These are phyloP conservation scores for Orius laevigatus DNA, from an alignment of 1,140 invertebrate genomes.

Conservation along the genomic window DNA sequence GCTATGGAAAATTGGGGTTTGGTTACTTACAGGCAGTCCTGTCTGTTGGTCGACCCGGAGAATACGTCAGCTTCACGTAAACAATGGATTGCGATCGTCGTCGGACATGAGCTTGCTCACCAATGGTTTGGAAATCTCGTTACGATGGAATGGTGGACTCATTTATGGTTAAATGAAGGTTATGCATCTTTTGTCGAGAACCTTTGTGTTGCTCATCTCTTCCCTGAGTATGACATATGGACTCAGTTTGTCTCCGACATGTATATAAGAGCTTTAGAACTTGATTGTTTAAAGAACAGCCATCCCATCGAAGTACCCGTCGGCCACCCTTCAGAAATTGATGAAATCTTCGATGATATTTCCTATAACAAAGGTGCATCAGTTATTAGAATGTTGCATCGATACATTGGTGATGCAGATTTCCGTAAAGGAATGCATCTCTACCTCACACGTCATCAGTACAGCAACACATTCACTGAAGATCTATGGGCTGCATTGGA, in stretches of 20 bases:
- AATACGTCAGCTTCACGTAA: slow-evolving; percentile 68
- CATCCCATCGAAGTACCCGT: slow-evolving; percentile 81
- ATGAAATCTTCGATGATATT: slow-evolving; percentile 91
- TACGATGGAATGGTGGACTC: slow-evolving; percentile 62
- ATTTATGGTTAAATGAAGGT: slow-evolving; percentile 66
- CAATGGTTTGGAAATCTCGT: slow-evolving; percentile 83
- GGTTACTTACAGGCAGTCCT: slow-evolving; percentile 66
- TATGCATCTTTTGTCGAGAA: slow-evolving; percentile 83
- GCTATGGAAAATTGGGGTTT: slow-evolving; percentile 97
- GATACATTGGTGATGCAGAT: slow-evolving; percentile 84
- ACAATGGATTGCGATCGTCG: slow-evolving; percentile 74
- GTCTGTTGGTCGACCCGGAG: slow-evolving; percentile 63
- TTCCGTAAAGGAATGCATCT: slow-evolving; percentile 90
- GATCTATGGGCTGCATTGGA: slow-evolving; percentile 86
- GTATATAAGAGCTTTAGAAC: slow-evolving; percentile 61
- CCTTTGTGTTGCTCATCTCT: slow-evolving; percentile 69
- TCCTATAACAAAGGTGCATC: slow-evolving; percentile 88
- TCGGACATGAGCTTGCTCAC: slow-evolving; percentile 77
- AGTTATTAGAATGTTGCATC: slow-evolving; percentile 91
- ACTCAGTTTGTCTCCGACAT: slow-evolving; percentile 78
- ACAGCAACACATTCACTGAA: slow-evolving; percentile 82
- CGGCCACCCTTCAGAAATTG: slow-evolving; percentile 76
- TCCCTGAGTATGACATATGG: slow-evolving; percentile 88
- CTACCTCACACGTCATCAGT: slow-evolving; percentile 79
- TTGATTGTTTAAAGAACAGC: slow-evolving; percentile 78